A percentile compares a stretch with the other conserved stretches of the same genome.
Evolutionary conservation across 2,113 vertebrate genomes (phyloP).

Genomic region (Pitta sordida): DNA sequence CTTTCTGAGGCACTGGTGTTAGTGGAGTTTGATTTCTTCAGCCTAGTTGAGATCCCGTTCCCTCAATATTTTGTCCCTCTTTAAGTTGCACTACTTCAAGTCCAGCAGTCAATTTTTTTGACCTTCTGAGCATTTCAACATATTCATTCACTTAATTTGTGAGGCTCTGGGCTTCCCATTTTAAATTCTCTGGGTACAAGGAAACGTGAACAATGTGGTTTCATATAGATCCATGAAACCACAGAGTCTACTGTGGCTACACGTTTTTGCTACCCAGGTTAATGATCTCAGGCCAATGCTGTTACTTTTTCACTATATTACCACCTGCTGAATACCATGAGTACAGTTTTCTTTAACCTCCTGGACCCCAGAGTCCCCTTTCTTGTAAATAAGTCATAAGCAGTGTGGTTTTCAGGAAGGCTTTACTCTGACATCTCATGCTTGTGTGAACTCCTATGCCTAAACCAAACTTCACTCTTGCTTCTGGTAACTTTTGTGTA

Average conservation of each 20-base stretch:
- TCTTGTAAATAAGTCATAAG: not conserved
- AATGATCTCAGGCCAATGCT: not conserved
- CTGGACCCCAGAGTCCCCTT: not conserved
- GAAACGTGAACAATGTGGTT: not conserved
- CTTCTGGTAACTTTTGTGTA: not conserved
- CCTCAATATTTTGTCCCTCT: not conserved
- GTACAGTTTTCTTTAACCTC: not conserved
- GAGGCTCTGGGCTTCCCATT: not conserved
- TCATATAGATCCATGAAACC: not conserved
- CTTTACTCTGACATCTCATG: not conserved
- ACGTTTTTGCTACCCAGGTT: not conserved
- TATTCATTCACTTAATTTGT: not conserved
- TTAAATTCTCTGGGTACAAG: not conserved
- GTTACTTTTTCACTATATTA: slow-evolving; percentile 20
- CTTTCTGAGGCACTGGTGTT: not conserved
- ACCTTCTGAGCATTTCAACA: not conserved
- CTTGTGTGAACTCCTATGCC: not conserved
- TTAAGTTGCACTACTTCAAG: not conserved
- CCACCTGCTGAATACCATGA: not conserved
- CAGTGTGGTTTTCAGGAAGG: not conserved
- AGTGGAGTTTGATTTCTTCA: not conserved
- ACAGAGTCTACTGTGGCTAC: not conserved
- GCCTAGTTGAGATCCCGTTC: not conserved
- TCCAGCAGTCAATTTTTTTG: not conserved
- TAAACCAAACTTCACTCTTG: not conserved